phyloP scores from a whole-genome alignment of 1,140 invertebrate genomes.

The Agraylea sexmaculata region DNA sequence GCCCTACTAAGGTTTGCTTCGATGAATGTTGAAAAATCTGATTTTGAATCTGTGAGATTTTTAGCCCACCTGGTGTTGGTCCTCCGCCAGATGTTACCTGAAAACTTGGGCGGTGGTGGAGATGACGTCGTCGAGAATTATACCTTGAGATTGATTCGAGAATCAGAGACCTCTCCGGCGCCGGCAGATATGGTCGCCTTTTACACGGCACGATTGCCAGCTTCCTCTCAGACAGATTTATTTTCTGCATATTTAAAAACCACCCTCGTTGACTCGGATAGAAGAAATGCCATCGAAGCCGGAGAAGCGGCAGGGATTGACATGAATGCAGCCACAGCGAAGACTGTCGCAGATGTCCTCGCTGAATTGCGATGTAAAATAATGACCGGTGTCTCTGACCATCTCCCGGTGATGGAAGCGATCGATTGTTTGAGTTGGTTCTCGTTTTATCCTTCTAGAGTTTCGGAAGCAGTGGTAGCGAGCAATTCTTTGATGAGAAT shows the following conservation, averaged over 20 bases:
- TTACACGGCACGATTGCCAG: constrained; percentile 67
- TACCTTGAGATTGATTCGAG: constrained; percentile 56
- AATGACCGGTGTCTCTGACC: constrained; percentile 21
- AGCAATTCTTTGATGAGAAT: constrained; percentile 80
- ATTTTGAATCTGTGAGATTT: constrained; percentile 59
- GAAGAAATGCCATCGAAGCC: constrained; percentile 35
- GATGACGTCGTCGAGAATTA: constrained; percentile 62
- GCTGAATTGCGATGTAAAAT: constrained; percentile 8
- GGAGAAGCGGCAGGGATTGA: constrained; percentile 57
- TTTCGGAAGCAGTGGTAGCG: constrained; percentile 69
- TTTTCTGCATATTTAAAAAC: constrained; percentile 71
- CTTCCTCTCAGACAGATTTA: constrained; percentile 54
- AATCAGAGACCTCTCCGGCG: constrained; percentile 44
- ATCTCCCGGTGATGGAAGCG: constrained; percentile 22
- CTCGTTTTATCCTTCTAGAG: constrained; percentile 63
- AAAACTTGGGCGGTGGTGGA: constrained; percentile 49
- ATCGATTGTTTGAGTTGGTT: constrained; percentile 72
- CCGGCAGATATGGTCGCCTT: constrained; percentile 65
- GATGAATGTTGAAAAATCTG: constrained; percentile 28
- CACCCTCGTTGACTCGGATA: constrained; percentile 51
- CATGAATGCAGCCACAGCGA: constrained; percentile 69
- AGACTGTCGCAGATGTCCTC: constrained; percentile 46
- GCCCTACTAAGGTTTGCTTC: constrained; percentile 34
- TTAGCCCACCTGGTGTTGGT: constrained; percentile 77
- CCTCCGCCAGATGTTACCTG: constrained; percentile 62